Percentiles rank a stretch among this genome's conserved stretches.
Conservation (phyloP, 2,888 invertebrate species). For the Pseudoips prasinana region DNA sequence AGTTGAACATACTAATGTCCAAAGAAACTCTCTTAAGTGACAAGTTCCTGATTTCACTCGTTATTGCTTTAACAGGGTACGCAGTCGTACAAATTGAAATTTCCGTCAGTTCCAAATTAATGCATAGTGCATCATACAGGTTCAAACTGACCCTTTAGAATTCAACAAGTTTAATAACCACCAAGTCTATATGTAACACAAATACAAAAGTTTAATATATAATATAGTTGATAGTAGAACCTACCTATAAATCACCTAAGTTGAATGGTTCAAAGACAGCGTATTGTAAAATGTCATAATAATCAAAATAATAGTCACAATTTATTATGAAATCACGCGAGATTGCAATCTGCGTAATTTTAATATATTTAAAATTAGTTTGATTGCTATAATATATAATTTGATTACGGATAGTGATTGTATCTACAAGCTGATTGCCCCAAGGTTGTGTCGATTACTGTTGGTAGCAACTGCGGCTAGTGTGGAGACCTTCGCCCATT, state of each 20-base stretch:
- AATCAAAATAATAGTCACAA: too few relatives aligned
- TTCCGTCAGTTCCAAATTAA: constrained; percentile 59
- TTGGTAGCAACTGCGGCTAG: constrained; percentile 18
- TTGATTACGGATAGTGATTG: constrained; percentile 27
- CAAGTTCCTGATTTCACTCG: constrained; percentile 58
- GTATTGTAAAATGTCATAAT: too few relatives aligned
- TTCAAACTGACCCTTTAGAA: constrained; percentile 6
- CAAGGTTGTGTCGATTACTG: constrained; percentile 47
- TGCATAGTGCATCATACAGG: constrained; percentile 21
- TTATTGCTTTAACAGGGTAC: constrained; percentile 57
- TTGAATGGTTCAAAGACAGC: too few relatives aligned
- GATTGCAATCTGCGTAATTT: too few relatives aligned
- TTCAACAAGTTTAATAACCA: too few relatives aligned
- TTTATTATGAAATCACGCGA: too few relatives aligned
- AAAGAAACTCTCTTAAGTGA: constrained; percentile 51
- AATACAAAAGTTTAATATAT: too few relatives aligned
- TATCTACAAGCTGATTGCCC: constrained; percentile 32
- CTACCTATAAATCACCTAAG: too few relatives aligned
- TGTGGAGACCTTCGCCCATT: constrained; percentile 20
- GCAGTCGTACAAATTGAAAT: constrained; percentile 64
- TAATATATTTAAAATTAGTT: constrained; percentile 6
- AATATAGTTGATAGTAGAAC: too few relatives aligned
- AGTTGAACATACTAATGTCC: too few relatives aligned
- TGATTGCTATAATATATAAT: too few relatives aligned
- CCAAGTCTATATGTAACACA: constrained; percentile 13